Base-by-base conservation (phyloP, 2,113 vertebrate genomes). In the Gyps fulvus region DNA sequence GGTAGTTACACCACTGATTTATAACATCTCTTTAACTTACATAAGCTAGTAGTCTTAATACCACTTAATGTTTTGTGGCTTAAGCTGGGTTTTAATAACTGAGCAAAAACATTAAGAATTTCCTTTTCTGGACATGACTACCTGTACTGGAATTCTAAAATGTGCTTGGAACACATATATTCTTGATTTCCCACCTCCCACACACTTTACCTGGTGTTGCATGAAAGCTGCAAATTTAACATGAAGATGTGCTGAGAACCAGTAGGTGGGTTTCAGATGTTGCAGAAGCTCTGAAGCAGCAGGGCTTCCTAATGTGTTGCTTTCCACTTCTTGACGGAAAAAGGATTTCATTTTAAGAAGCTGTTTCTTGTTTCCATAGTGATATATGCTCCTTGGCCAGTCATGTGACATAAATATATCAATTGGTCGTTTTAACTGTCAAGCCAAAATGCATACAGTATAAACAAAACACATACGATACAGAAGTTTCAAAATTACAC, bases 241-340 rank as follows among this genome's bases (percentile, higher is more conserved):
- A 0, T 99, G 99, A 26, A 99, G 98, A 66, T 99, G 99, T 11
- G 99, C 99, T 6, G 99, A 99, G 97, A 99, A 99, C 99, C 99
- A 99, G 94, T 99, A 99, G 26, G 96, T 97, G 22, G 99, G 99
- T 92, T 99, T 99, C 26, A 99, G 97, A 91, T 99, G 98, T 62
- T 99, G 97, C 32, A 99, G 97, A 10, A 99, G 99, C 94, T 99
- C 99, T 4, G 99, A 99, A 3, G 99, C 99, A 18, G 99, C 98
- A 5, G 99, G 99, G 95, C 99, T 99, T 45, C 99, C 99, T 76
- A 99, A 92, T 0, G 98, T 98, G 91, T 99, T 99, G n/a, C 97
- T 98, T 96, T 99, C 99, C 81, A 99, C 99, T 91, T 99, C 99
- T 90, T 99, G 98, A 32, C 98, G 98, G 96, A 99, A 98, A 93